Base-by-base conservation (phyloP, 1,140 invertebrate genomes). In the Polyergus mexicanus region DNA sequence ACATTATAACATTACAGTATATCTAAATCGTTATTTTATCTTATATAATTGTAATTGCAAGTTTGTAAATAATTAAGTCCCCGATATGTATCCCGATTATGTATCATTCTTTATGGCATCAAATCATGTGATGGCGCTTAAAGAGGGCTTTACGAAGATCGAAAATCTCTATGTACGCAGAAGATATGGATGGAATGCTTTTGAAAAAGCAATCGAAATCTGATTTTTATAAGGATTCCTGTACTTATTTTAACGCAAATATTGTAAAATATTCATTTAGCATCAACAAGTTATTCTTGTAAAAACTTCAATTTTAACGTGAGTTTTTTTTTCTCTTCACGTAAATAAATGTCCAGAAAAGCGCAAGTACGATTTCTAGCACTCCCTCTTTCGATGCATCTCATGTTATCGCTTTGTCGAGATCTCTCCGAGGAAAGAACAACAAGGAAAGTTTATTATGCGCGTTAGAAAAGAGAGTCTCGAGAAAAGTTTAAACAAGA, bases 401-500 rank as follows among this genome's bases (percentile, higher is more conserved):
- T 54, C 16, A 81, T 8, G 10, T 16, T 80, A 80, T 69, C 77
- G 62, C 84, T 76, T 75, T 83, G 85, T 88, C 86, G 87, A 89
- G 75, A 58, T 85, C 78, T 77, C 69, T 68, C 62, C 35, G 6
- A 60, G 74, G 56, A 80, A 81, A 83, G 62, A 86, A 88, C 83
- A 85, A 91, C 83, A 71, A 86, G 66, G 10, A 81, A 41, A 44
- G 3, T 28, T 51, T 58, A 25, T 78, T 22, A 28, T 16, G 19
- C 41, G 38, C n/a, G 3, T 58, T 22, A 47, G 3, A 28, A 13
- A 78, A 66, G n/a, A 35, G 22, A 62, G 13, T 22, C 38, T 4
- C 2, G 5, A 28, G 10, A 41, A 19, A 3, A 22, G 4, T 63
- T n/a, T 22, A 25, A 78, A 68, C 25, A n/a, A 81, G 1, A 16